Conservation (phyloP, 2,888 invertebrate genomes). For the Machimus atricapillus region DNA sequence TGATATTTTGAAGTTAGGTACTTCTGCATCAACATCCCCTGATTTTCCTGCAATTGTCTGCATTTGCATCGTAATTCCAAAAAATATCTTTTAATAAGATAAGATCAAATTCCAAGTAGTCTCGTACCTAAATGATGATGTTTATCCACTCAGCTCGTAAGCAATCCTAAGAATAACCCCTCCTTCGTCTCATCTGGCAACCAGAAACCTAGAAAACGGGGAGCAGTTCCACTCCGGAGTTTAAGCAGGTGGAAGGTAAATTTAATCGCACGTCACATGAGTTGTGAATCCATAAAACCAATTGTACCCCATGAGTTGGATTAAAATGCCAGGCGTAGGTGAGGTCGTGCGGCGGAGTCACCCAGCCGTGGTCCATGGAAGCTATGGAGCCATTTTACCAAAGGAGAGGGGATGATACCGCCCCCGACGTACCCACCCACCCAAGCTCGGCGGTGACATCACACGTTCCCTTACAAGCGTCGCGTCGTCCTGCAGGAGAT, state of each 20-base stretch:
- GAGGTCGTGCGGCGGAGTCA: neutral
- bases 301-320: neutral
- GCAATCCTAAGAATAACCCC: neutral
- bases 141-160: neutral
- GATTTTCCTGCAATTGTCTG: neutral
- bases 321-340: neutral
- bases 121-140: neutral
- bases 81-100: neutral
- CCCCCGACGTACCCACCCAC: neutral
- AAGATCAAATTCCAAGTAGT: neutral
- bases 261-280: neutral
- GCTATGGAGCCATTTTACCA: neutral
- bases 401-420: neutral
- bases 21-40: too few species aligned
- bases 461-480: neutral
- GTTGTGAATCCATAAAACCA: neutral
- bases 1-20: too few species aligned
- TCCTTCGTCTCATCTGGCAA: neutral
- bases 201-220: neutral
- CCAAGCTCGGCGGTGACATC: neutral
- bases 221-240: neutral
- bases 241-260: neutral
- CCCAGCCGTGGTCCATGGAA: neutral
- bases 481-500: neutral
- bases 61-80: too few species aligned